Evolutionary conservation across 2,888 invertebrate species (phyloP), one percentile per base, ranked within the genome.

Genomic region (Fissipunctia ypsillon): DNA sequence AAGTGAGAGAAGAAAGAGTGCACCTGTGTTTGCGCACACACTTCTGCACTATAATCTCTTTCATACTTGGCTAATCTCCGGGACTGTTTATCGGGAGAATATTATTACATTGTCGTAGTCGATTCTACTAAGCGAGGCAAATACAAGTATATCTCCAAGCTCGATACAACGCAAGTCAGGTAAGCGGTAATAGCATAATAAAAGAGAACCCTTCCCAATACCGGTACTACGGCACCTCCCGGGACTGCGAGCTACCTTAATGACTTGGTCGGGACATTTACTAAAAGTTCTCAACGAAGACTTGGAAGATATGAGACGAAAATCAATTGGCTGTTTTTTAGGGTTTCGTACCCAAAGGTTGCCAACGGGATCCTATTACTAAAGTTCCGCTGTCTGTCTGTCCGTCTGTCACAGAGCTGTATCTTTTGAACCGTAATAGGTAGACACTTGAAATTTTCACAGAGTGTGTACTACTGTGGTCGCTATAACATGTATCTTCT

Each of bases 251-350:
- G 60, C 38, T 57, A 60, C 54, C 68, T 68, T 60, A 73, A 83
- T 73, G 61, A 69, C 79, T 78, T 76, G 85, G 78, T 83, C 70
- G 68, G 66, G n/a, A 70, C 73, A 82, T 48, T 64, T 69, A 57
- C 57, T 22, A 25, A 43, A 69, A 70, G 0, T 52, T 31, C 31
- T 25, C 38, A 31, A 31, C 35, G 38, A 45, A 54, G 9, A 25
- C 9, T 48, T 16, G 22, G 6, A 6, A 54, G 25, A 56, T 60
- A 43, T 38, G 14, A 45, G 19, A 25, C 10, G 31, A 67, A 52
- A 59, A 67, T 67, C 14, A 16, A 48, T 54, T 14, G 3, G 9
- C n/a, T n/a, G 25, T n/a, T n/a, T 50, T n/a, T 22, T 22, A 22
- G 9, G 22, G 48, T 48, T 48, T 9, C 9, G 9, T 38, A 38